These are phyloP conservation scores for Chaetura pelagica DNA, from an alignment of 2,113 vertebrate genomes.

Conservation along the genomic window DNA sequence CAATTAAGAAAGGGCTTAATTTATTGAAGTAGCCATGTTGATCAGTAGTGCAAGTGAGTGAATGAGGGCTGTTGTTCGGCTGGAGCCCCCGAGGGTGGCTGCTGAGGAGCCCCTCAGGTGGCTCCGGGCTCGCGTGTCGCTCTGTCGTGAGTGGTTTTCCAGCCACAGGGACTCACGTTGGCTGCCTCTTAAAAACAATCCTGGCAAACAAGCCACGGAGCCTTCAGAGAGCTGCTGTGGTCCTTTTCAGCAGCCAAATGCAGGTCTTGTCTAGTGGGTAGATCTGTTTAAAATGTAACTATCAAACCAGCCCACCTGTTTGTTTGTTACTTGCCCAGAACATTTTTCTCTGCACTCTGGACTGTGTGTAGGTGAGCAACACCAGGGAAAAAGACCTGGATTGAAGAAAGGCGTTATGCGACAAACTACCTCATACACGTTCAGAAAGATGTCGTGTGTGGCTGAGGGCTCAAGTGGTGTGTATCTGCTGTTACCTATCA, in stretches of 20 bases:
- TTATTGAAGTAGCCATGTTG: constrained; percentile 39
- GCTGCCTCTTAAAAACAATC: background rate
- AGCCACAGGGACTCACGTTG: background rate
- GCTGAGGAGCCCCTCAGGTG: constrained; percentile 36
- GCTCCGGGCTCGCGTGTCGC: background rate
- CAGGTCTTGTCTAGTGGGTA: background rate
- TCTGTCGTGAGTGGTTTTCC: background rate
- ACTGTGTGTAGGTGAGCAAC: background rate
- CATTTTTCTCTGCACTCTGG: background rate
- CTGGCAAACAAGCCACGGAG: background rate
- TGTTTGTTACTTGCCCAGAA: background rate
- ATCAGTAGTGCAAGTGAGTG: background rate
- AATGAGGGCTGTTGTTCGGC: constrained; percentile 10
- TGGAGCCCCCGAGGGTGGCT: background rate
- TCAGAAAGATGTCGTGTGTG: background rate
- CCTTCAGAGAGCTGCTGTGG: background rate
- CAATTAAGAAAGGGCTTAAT: constrained; percentile 58
- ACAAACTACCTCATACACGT: accelerated
- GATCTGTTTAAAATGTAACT: background rate
- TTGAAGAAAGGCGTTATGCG: background rate
- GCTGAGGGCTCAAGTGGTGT: background rate
- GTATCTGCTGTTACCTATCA: background rate
- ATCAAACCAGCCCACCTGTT: background rate
- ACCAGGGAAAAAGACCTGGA: background rate
- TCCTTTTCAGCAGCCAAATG: background rate